Base-by-base conservation (phyloP, 2,113 vertebrate species). In the Nannospalax galili region DNA sequence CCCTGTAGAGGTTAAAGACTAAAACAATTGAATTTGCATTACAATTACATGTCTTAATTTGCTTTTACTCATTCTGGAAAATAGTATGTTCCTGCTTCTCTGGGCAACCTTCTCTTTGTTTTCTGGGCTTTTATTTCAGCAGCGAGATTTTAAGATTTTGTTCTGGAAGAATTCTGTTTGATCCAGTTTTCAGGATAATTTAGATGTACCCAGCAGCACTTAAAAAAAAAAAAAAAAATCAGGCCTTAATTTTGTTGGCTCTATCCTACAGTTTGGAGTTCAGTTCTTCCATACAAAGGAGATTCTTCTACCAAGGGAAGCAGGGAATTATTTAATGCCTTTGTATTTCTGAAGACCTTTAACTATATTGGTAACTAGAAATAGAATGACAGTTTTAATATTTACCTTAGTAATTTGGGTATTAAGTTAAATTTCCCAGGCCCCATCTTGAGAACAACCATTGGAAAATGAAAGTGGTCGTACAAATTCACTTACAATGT, bases 101-200 rank as follows among this genome's bases (percentile, higher is more conserved):
- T 92, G 30, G 28, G 73, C 48, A 67, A 67, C 48, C n/a, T 92
- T 20, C 37, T 86, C 8, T 40, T 97, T 85, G 88, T 90, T 85
- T 93, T 79, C 79, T 96, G 73, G 97, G 91, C 98, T 98, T 92
- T 98, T 98, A 98, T 98, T 98, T 94, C 98, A 98, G 95, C 88
- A 95, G 93, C 0, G 16, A n/a, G n/a, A n/a, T n/a, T n/a, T n/a
- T n/a, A 37, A 79, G 88, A 92, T 67, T 96, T 91, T 95, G 82
- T 56, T 92, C 92, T 95, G 67, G 89, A 45, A 35, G 85, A 93
- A 86, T 96, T 97, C 92, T 80, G 30, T 96, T 94, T 93, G 92
- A 97, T 97, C 84, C 95, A 78, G 14, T 77, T 97, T 98, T 98
- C 97, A 0, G 92, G 98, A 98, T 98, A 97, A 96, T 98, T 98